Conservation (phyloP, 1,140 invertebrate genomes). For the Panagrolaimus sp. region DNA sequence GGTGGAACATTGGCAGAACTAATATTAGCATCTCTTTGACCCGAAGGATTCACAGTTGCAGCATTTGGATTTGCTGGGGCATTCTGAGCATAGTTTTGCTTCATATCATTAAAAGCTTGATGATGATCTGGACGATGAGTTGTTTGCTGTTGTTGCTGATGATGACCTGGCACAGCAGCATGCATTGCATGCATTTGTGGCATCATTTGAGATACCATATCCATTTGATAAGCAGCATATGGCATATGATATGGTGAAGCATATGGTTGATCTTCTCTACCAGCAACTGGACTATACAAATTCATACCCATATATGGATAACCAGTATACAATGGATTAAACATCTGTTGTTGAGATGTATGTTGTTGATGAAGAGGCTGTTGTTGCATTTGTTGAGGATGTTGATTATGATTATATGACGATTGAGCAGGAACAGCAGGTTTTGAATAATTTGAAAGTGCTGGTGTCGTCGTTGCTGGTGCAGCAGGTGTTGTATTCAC, state of each 20-base stretch:
- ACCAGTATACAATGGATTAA: background rate
- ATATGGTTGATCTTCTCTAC: background rate
- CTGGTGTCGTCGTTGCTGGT: background rate
- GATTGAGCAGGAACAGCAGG: conserved; percentile 2
- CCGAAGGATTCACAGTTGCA: background rate
- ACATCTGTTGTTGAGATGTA: conserved; percentile 6
- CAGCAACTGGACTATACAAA: conserved; percentile 1
- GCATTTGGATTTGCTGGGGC: background rate
- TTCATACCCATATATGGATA: no score
- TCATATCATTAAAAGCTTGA: background rate
- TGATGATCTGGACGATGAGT: conserved; percentile 5
- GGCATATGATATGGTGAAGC: background rate
- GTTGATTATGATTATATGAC: background rate
- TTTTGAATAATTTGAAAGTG: background rate
- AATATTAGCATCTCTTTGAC: background rate
- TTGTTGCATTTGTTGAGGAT: no score
- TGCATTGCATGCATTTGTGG: background rate
- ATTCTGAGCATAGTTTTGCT: background rate
- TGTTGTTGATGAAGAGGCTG: background rate
- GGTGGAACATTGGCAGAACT: background rate
- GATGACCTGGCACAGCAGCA: background rate
- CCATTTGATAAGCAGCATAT: background rate
- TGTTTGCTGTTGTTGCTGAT: background rate
- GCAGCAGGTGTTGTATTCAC: background rate
- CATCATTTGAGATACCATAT: background rate